phyloP scores from a whole-genome alignment of 2,113 vertebrate genomes.

The Hemichromis elongatus region DNA sequence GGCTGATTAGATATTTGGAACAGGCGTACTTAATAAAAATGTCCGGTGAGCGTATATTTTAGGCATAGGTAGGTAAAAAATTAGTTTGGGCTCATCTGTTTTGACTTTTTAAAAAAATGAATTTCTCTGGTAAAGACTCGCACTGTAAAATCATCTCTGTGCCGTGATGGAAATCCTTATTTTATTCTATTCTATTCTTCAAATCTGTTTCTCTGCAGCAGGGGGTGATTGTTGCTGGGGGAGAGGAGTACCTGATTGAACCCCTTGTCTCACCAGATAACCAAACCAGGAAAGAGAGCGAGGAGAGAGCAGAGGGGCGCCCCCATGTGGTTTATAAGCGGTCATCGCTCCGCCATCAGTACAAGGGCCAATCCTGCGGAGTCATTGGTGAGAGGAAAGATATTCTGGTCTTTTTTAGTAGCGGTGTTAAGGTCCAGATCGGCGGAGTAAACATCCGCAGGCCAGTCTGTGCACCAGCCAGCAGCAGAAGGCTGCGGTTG shows the following conservation, averaged over 20 bases:
- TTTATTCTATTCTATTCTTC: conserved; percentile 5
- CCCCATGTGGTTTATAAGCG: conserved; percentile 97
- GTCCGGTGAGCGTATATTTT: not conserved
- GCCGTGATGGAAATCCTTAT: not conserved
- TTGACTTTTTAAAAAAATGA: not conserved
- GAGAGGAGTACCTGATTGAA: conserved; percentile 96
- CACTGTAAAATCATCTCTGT: not conserved
- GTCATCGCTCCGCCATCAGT: conserved; percentile 89
- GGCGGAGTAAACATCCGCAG: not conserved
- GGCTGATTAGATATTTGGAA: not conserved
- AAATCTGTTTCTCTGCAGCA: conserved; percentile 76
- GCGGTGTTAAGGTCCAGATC: not conserved
- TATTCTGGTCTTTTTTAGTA: not conserved
- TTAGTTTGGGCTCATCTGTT: not conserved
- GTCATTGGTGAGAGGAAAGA: conserved; percentile 82
- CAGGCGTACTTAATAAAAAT: not conserved
- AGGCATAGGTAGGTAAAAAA: not conserved
- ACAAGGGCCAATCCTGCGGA: conserved; percentile 94
- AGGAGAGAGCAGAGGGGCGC: conserved; percentile 78
- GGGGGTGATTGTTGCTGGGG: conserved; percentile 91
- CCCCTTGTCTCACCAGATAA: conserved; percentile 82
- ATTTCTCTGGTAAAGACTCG: not conserved
- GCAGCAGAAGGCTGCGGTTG: conserved; percentile 27
- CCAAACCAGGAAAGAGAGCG: conserved; percentile 57
- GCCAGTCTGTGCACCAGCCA: conserved; percentile 6